A percentile compares a stretch with the other conserved stretches of the same genome.
Conservation (phyloP, 1,140 invertebrate species). For the Drosophila serrata region DNA sequence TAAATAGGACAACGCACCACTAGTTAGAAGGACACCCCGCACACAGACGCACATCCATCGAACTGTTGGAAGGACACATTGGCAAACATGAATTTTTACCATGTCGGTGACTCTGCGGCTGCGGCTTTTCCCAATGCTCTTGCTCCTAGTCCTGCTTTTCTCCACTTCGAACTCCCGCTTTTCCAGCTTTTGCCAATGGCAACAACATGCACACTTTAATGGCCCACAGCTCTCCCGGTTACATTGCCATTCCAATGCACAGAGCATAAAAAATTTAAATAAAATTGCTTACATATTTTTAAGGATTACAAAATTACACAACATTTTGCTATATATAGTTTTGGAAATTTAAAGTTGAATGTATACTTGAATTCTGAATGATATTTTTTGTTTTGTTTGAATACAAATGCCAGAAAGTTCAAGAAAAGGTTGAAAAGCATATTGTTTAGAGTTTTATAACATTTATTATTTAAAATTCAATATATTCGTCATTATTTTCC, state of each 20-base stretch:
- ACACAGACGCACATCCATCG: slow-evolving; percentile 2
- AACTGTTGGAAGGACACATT: slow-evolving; percentile 55
- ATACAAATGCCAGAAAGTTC: no score
- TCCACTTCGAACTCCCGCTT: slow-evolving; percentile 9
- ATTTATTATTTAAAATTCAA: not conserved
- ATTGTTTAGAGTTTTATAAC: not conserved
- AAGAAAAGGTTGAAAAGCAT: no score
- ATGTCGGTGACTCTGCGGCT: slow-evolving; percentile 53
- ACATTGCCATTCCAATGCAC: slow-evolving; percentile 21
- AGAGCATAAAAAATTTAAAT: not conserved
- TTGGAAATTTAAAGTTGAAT: not conserved
- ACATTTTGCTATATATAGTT: not conserved
- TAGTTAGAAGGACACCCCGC: slow-evolving; percentile 48
- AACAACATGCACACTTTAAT: slow-evolving; percentile 69
- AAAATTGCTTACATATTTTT: not conserved
- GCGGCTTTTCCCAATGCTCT: slow-evolving; percentile 35
- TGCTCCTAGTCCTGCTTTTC: slow-evolving; percentile 1
- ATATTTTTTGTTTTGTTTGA: no score
- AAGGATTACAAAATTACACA: not conserved
- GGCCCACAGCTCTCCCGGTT: slow-evolving; percentile 23
- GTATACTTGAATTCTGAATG: not conserved
- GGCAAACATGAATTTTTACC: slow-evolving; percentile 76
- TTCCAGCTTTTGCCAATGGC: slow-evolving; percentile 25
- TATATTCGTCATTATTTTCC: not conserved
- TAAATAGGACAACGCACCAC: slow-evolving; percentile 68